phyloP scores from a whole-genome alignment of 2,113 vertebrate genomes.

The Odocoileus virginianus region DNA sequence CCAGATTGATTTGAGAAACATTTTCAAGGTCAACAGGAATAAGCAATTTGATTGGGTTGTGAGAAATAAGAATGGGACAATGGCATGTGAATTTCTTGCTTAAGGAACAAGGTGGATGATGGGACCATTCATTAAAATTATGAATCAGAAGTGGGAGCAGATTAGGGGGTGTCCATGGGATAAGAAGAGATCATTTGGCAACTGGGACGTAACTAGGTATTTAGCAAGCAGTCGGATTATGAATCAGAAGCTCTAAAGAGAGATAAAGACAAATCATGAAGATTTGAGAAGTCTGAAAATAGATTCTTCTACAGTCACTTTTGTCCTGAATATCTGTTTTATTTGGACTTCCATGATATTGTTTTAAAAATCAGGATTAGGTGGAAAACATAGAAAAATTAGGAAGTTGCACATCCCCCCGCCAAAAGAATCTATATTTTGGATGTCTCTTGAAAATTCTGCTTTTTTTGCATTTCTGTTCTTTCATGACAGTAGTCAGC shows the following conservation, averaged over 20 bases:
- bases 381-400: not conserved
- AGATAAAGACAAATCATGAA: not conserved
- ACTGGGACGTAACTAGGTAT: not conserved
- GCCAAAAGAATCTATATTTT: not conserved
- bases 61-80: not conserved
- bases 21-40: conserved; percentile 9
- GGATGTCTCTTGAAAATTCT: not conserved
- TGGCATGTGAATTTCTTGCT: not conserved
- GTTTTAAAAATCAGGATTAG: not conserved
- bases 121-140: not conserved
- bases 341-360: not conserved
- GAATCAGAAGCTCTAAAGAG: not conserved
- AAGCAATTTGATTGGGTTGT: not conserved
- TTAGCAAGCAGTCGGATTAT: not conserved
- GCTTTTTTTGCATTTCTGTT: not conserved
- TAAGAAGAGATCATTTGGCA: not conserved
- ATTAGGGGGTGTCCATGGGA: too few species aligned
- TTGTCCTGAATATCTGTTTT: not conserved
- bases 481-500: not conserved
- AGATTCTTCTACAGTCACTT: not conserved
- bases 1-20: not conserved
- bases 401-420: not conserved
- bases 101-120: not conserved
- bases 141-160: not conserved
- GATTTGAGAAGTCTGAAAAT: not conserved